These are phyloP conservation scores for Pachyrhynchus sulphureomaculatus DNA, from an alignment of 1,140 invertebrate species.

Conservation along the genomic window DNA sequence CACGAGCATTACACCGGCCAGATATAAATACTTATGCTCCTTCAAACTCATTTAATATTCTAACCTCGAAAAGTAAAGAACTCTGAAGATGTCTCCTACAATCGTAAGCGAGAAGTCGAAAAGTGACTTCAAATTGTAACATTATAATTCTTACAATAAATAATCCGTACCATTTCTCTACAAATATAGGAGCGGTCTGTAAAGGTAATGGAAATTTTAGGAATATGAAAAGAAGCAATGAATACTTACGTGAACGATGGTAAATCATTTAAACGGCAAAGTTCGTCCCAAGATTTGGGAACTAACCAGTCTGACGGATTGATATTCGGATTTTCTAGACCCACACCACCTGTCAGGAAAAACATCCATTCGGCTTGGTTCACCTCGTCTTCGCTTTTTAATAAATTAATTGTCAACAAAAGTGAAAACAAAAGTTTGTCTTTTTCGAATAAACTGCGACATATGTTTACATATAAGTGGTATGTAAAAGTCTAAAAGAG, in stretches of 20 bases:
- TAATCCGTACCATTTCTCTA: no score
- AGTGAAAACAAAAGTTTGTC: slow-evolving; percentile 88
- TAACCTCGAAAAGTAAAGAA: no score
- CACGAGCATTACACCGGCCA: no score
- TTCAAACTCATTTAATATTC: no score
- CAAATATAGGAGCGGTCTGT: no score
- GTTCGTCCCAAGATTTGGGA: slow-evolving; percentile 79
- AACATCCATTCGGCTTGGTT: slow-evolving; percentile 81
- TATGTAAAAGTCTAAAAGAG: slow-evolving; percentile 69
- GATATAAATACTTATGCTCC: no score
- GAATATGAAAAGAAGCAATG: no score
- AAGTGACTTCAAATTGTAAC: no score
- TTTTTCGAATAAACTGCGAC: slow-evolving; percentile 93
- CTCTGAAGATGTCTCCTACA: no score
- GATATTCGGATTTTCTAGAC: slow-evolving; percentile 71
- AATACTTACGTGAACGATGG: slow-evolving; percentile 59
- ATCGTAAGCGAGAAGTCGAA: no score
- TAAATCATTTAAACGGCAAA: slow-evolving; percentile 69
- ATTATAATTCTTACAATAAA: no score
- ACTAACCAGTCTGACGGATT: slow-evolving; percentile 77
- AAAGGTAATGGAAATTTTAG: no score
- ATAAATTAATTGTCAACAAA: slow-evolving; percentile 78
- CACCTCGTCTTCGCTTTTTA: slow-evolving; percentile 70
- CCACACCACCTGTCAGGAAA: slow-evolving; percentile 83
- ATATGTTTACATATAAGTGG: slow-evolving; percentile 89